Evolutionary conservation across 2,113 vertebrate genomes (phyloP), one percentile per base, ranked within the genome.

Genomic region (Anolis carolinensis): DNA sequence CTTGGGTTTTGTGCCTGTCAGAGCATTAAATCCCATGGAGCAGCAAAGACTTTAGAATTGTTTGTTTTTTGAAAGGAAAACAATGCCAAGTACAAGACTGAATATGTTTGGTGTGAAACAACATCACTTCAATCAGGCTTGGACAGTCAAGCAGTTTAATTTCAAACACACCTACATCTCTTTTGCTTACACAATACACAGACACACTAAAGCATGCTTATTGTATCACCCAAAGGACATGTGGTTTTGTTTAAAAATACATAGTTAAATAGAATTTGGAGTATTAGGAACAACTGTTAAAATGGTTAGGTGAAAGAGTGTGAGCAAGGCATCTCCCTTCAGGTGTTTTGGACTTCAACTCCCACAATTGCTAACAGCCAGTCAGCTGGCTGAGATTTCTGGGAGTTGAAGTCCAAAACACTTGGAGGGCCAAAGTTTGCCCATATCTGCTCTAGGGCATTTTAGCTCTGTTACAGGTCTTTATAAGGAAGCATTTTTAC

Each of bases 241-340:
- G 84, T 39, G 39, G 4, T 3, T 2, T 59, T 90, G 65, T 90
- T 92, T 87, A 86, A 67, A 89, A 91, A 62, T 44, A 76, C 72
- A 27, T 62, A 7, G 9, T 83, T 1, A 48, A 84, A 39, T 63
- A 20, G 83, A 23, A 59, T 71, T 5, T 36, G 1, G 27, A 5
- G 2, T 36, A 83, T 70, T 83, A 88, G 27, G 70, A 75, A 77
- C 27, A 88, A 21, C 18, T 70, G 78, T 27, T 48, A 70, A 23
- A 59, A 23, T 18, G 32, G 7, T 32, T 50, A 75, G 27, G 63
- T n/a, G 14, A 70, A 39, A 13, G 16, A 79, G 81, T 39, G 44
- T 0, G 0, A 48, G 62, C 39, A 79, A 71, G 44, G 13, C 7
- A 5, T 48, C 8, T 63, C 27, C 11, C 39, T n/a, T 44, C 39